These are phyloP conservation scores for Pristionchus maxplancki DNA, from an alignment of 2,888 invertebrate genomes.

Conservation along the genomic window DNA sequence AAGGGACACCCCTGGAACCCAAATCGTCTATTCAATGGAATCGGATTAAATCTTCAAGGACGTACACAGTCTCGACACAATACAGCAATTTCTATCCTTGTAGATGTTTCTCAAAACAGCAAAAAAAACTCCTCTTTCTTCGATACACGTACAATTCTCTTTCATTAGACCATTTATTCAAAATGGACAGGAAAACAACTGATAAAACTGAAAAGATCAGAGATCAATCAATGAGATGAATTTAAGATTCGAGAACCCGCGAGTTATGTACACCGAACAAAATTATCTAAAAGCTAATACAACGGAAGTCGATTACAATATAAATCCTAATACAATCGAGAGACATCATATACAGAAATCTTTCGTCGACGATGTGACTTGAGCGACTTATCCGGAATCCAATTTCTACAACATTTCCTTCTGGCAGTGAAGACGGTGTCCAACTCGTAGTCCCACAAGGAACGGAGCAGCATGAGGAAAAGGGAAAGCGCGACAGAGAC, in stretches of 20 bases:
- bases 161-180: conserved; percentile 12
- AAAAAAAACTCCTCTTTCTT: not conserved
- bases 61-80: not conserved
- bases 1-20: not conserved
- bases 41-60: conserved; percentile 16
- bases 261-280: conserved; percentile 4
- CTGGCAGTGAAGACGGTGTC: conserved; percentile 49
- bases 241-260: conserved; percentile 12
- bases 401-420: conserved; percentile 26
- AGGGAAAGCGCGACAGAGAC: conserved; percentile 42
- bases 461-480: conserved; percentile 34
- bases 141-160: not conserved
- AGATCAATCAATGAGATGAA: conserved; percentile 45
- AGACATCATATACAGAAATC: conserved; percentile 35
- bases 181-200: not conserved
- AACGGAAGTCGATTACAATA: not conserved
- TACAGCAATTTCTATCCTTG: not conserved
- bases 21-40: not conserved
- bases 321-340: conserved; percentile 26
- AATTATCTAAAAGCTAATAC: conserved; percentile 20
- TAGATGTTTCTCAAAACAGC: not conserved
- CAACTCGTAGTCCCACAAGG: conserved; percentile 29
- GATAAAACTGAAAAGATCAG: conserved; percentile 6
- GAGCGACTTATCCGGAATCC: conserved; percentile 30
- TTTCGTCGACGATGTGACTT: conserved; percentile 18